Evolutionary conservation across 2,797 vertebrate genomes (phyloP).

Genomic region (Sebastiscus albofasciatus): DNA sequence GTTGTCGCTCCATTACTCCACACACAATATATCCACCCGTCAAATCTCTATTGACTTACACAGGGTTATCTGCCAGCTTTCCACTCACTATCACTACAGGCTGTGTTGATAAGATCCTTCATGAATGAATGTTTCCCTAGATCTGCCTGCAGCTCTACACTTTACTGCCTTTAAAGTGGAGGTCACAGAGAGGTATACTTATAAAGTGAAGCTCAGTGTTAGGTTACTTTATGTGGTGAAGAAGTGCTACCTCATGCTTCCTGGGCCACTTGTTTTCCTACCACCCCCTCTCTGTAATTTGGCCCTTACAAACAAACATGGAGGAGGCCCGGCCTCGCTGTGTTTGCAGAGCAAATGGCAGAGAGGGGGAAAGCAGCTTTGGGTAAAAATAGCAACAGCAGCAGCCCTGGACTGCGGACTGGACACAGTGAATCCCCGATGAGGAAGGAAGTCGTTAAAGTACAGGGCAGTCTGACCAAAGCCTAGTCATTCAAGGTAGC

Average conservation of each 20-base stretch:
- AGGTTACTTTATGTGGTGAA: constrained; percentile 32
- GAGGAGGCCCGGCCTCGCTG: constrained; percentile 25
- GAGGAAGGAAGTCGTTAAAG: constrained; percentile 84
- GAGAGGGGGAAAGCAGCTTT: constrained; percentile 25
- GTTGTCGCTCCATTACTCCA: constrained; percentile 11
- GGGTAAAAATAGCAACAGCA: constrained; percentile 74
- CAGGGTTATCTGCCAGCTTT: constrained; percentile 39
- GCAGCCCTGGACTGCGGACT: constrained; percentile 31
- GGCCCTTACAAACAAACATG: constrained; percentile 59
- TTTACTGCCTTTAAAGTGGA: constrained; percentile 18
- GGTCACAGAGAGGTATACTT: constrained; percentile 5
- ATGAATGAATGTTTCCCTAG: constrained; percentile 44
- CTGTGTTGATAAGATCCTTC: constrained; percentile 38
- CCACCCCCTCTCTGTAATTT: constrained; percentile 33
- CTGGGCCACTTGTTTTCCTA: constrained; percentile 19
- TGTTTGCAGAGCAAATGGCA: constrained; percentile 66
- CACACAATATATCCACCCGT: constrained; percentile 37
- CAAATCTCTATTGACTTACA: constrained; percentile 37
- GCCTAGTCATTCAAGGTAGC: constrained; percentile 58
- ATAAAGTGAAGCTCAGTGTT: constrained; percentile 11
- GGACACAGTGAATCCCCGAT: constrained; percentile 77
- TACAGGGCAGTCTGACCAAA: constrained; percentile 65
- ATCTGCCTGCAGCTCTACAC: neutral
- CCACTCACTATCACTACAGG: constrained; percentile 17
- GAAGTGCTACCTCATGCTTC: constrained; percentile 61